Evolutionary conservation across 2,888 invertebrate genomes (phyloP).

Genomic region (Ennomos erosarius): DNA sequence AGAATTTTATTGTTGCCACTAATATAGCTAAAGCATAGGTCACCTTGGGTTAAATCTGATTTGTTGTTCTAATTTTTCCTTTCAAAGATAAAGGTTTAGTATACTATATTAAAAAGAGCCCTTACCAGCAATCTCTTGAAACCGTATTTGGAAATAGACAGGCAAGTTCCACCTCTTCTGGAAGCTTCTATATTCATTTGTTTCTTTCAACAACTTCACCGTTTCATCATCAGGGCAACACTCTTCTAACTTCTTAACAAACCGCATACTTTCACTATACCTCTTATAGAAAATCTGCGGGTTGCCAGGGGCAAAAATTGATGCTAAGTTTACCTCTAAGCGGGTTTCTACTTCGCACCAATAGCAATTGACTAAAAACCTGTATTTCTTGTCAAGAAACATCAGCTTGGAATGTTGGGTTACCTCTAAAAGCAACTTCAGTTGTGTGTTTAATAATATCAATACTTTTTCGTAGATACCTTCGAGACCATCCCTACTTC

Average conservation of each 20-base stretch:
- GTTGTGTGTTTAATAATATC: conserved; percentile 88
- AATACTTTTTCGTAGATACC: conserved; percentile 90
- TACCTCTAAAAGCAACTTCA: conserved; percentile 83
- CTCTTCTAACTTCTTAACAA: conserved; percentile 89
- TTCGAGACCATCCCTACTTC: conserved; percentile 86
- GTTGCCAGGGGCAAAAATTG: conserved; percentile 96
- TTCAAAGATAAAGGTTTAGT: no score
- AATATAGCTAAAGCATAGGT: no score
- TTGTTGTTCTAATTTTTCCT: no score
- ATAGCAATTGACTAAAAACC: conserved; percentile 91
- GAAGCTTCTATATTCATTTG: conserved; percentile 91
- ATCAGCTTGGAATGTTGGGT: conserved; percentile 80
- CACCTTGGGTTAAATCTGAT: no score
- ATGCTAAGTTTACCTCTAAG: conserved; percentile 91
- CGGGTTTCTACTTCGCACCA: conserved; percentile 95
- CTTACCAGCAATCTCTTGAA: conserved; percentile 95
- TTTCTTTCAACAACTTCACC: conserved; percentile 85
- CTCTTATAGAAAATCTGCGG: conserved; percentile 94
- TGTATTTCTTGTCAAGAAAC: conserved; percentile 73
- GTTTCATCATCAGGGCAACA: conserved; percentile 86
- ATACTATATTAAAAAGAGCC: background rate
- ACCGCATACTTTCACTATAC: conserved; percentile 91
- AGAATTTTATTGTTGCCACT: no score
- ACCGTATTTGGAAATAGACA: conserved; percentile 98
- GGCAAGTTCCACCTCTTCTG: conserved; percentile 96